Percentiles rank a stretch among this genome's conserved stretches.
Evolutionary conservation across 92 coral and sea anemone species (phyloP).

Genomic region (Nematostella vectensis): DNA sequence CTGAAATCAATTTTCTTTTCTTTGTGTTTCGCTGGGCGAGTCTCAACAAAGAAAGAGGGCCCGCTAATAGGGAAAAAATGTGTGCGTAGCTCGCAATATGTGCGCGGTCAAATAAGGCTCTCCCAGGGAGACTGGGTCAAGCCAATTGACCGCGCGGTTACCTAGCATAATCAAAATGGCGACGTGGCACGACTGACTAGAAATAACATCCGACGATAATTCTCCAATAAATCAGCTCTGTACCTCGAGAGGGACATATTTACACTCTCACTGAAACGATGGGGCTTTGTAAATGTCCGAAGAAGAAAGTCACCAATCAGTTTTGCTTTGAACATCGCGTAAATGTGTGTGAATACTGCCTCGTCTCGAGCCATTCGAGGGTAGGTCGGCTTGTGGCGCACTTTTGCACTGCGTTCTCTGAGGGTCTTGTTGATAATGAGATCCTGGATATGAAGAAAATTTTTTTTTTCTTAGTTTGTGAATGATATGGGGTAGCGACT

Average conservation of each 20-base stretch:
- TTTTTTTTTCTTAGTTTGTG: too few species aligned
- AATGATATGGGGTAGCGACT: too few species aligned
- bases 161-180: slow-evolving; percentile 32
- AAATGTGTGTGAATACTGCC: slow-evolving; percentile 94
- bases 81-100: too few species aligned
- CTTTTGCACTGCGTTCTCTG: too few species aligned
- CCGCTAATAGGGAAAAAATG: too few species aligned
- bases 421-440: too few species aligned
- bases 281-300: slow-evolving; percentile 98
- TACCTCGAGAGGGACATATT: not conserved
- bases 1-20: too few species aligned
- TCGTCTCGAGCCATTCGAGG: slow-evolving; percentile 79
- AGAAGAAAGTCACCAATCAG: slow-evolving; percentile 97
- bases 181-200: slow-evolving; percentile 63
- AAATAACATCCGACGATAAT: not conserved
- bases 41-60: too few species aligned
- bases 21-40: too few species aligned
- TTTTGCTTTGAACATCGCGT: slow-evolving; percentile 99
- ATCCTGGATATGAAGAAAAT: too few species aligned
- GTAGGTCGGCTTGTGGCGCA: slow-evolving; percentile 51
- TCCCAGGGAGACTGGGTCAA: too few species aligned
- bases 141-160: slow-evolving; percentile 10
- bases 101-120: too few species aligned
- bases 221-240: not conserved
- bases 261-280: slow-evolving; percentile 17